phyloP scores from a whole-genome alignment of 2,113 vertebrate genomes.

The Rhea pennata region DNA sequence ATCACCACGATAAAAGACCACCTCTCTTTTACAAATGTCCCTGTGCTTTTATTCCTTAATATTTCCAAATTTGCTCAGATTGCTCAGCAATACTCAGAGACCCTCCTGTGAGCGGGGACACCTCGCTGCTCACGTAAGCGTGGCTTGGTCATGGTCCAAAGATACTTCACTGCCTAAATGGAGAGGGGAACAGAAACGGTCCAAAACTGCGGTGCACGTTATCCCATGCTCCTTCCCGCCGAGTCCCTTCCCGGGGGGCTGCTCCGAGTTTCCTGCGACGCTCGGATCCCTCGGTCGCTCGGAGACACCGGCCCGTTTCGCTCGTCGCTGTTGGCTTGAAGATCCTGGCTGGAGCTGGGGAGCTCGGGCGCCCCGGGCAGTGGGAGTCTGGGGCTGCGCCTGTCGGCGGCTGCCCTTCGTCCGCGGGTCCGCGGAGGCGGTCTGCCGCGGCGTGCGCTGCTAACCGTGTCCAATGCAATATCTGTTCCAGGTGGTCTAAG shows the following conservation, averaged over 20 bases:
- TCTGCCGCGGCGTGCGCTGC: background rate
- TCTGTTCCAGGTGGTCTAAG: conserved; percentile 83
- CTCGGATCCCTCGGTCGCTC: background rate
- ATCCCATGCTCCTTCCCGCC: too few species aligned
- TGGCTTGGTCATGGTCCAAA: background rate
- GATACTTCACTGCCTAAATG: background rate
- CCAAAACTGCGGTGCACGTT: too few species aligned
- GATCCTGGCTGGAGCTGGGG: rapidly evolving
- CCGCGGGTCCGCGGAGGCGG: rapidly evolving
- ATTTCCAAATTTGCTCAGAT: background rate
- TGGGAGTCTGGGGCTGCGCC: background rate
- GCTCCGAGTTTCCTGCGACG: rapidly evolving
- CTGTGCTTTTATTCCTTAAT: background rate
- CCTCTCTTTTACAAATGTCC: background rate
- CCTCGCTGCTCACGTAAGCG: background rate
- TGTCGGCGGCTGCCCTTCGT: background rate
- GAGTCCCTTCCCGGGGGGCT: background rate
- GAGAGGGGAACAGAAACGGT: background rate
- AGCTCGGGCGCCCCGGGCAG: background rate
- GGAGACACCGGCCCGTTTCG: background rate
- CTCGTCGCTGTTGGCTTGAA: background rate
- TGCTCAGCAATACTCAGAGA: background rate
- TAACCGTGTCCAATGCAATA: background rate
- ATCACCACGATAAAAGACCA: background rate
- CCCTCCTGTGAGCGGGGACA: background rate